Conservation (phyloP, 1,140 invertebrate species). For the Phenacoccus solenopsis region DNA sequence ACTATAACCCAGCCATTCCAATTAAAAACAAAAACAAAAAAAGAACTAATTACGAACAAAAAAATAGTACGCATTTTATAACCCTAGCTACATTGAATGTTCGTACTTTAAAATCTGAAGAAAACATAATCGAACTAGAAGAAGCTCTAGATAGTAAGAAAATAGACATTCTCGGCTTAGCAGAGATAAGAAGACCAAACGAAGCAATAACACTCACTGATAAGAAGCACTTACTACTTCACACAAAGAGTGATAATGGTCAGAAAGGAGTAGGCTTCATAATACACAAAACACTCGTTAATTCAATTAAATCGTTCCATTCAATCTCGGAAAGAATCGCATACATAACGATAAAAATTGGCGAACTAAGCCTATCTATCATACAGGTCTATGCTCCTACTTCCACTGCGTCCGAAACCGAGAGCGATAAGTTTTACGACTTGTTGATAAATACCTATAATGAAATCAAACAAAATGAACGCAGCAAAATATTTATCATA, state of each 20-base stretch:
- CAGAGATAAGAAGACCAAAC: slow-evolving; percentile 1
- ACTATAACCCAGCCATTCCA: not conserved
- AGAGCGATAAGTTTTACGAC: slow-evolving; percentile 6
- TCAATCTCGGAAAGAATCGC: not conserved
- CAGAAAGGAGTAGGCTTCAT: slow-evolving; percentile 14
- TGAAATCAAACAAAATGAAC: too few relatives aligned
- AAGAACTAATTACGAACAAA: too few relatives aligned
- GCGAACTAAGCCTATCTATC: not conserved
- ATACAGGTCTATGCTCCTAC: slow-evolving; percentile 19
- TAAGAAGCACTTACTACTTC: not conserved
- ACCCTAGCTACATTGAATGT: not conserved
- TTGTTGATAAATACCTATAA: not conserved
- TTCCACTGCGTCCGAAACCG: not conserved
- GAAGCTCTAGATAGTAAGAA: not conserved
- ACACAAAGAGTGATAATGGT: not conserved
- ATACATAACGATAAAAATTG: not conserved
- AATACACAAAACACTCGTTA: not conserved
- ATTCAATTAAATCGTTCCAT: not conserved
- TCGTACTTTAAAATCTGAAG: not conserved
- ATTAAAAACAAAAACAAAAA: too few relatives aligned
- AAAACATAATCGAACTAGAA: slow-evolving; percentile 4
- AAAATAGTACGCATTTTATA: too few relatives aligned
- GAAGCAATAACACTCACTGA: not conserved
- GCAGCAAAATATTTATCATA: not conserved
- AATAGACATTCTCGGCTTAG: not conserved